These are phyloP conservation scores for Echinarachnius parma DNA, from an alignment of 53 echinoderm and acorn worm genomes.

Conservation along the genomic window DNA sequence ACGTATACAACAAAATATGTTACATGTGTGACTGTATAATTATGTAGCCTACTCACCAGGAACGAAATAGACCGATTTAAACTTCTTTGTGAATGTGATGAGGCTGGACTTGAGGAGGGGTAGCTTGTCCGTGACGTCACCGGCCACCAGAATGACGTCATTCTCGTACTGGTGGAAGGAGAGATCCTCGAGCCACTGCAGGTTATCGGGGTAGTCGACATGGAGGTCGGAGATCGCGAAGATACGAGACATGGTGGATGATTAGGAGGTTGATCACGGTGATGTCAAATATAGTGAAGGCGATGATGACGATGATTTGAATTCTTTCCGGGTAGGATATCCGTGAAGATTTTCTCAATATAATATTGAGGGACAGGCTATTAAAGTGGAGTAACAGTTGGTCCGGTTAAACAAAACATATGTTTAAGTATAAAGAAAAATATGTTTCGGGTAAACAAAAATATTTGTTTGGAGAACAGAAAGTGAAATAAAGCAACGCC, in stretches of 20 bases:
- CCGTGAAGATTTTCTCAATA: no score
- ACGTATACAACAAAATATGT: no score
- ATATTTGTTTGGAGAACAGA: no score
- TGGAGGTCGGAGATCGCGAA: constrained; percentile 98
- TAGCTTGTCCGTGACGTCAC: constrained; percentile 82
- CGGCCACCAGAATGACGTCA: constrained; percentile 84
- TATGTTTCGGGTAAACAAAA: no score
- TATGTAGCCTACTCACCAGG: constrained; percentile 79
- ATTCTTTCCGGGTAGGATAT: no score
- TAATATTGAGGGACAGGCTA: no score
- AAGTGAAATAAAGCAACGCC: neutral
- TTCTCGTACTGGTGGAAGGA: constrained; percentile 57
- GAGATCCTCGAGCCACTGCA: constrained; percentile 69
- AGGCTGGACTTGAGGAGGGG: constrained; percentile 65
- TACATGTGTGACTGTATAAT: no score
- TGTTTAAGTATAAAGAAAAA: neutral
- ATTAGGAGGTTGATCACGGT: neutral
- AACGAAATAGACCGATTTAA: constrained; percentile 88
- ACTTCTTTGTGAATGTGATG: constrained; percentile 67
- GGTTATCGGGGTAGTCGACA: constrained; percentile 80
- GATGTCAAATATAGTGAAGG: neutral
- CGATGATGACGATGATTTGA: no score
- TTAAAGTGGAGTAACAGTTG: no score
- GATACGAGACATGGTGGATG: constrained; percentile 69
- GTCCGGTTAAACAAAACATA: no score